These are phyloP conservation scores for Dendrolimus pini DNA, from an alignment of 2,888 invertebrate species.

Conservation along the genomic window DNA sequence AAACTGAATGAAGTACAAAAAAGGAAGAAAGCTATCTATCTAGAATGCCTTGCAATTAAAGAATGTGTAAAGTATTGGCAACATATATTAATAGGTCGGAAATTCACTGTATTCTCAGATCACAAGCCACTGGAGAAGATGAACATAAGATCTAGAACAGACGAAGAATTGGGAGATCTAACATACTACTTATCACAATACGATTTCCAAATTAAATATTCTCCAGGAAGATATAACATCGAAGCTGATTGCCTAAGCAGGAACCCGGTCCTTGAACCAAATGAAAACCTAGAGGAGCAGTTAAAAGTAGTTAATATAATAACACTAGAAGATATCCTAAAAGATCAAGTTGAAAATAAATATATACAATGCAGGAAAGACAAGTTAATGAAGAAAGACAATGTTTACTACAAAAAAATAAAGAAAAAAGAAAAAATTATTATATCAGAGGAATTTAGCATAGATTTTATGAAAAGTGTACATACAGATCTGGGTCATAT, in stretches of 20 bases:
- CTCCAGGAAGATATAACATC: constrained; percentile 13
- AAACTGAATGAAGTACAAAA: too few relatives aligned
- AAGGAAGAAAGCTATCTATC: too few relatives aligned
- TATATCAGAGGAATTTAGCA: constrained; percentile 12
- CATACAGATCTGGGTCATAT: constrained; percentile 13
- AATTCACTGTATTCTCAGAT: constrained; percentile 4
- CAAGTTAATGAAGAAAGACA: constrained; percentile 8
- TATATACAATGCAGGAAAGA: constrained; percentile 10
- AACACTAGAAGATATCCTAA: constrained; percentile 11
- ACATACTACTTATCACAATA: constrained; percentile 14
- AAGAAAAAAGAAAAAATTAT: constrained; percentile 13
- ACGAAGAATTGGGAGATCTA: too few relatives aligned
- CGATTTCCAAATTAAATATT: constrained; percentile 16
- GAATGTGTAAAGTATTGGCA: too few relatives aligned
- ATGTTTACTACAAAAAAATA: constrained; percentile 12
- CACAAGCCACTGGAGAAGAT: constrained; percentile 13
- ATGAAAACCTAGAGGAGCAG: constrained; percentile 9
- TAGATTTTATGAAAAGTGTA: constrained; percentile 9
- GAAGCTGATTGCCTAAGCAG: constrained; percentile 19
- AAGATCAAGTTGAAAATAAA: constrained; percentile 13
- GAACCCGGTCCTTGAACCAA: constrained; percentile 15
- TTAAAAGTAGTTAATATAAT: constrained; percentile 15
- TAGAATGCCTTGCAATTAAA: too few relatives aligned
- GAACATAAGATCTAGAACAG: constrained; percentile 8
- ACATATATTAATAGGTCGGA: constrained; percentile 12